Evolutionary conservation across 2,113 vertebrate genomes (phyloP).

Genomic region (Fregetta grallaria): DNA sequence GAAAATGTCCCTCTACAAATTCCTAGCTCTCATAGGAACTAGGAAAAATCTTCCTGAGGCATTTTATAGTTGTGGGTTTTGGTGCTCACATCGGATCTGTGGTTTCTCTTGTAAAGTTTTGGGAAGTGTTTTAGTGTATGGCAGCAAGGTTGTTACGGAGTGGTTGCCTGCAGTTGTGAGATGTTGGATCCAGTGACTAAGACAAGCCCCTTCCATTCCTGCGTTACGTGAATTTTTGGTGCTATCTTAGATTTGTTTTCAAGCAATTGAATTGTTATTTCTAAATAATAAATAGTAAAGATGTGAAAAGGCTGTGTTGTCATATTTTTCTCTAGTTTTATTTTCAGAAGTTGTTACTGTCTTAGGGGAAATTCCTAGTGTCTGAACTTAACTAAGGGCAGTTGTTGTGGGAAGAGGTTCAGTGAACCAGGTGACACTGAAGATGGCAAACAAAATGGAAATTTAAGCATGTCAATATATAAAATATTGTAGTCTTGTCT

Average conservation of each 20-base stretch:
- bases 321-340: background rate
- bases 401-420: background rate
- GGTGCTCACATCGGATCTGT: background rate
- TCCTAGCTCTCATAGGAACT: background rate
- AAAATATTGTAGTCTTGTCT: background rate
- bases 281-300: background rate
- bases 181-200: background rate
- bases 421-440: background rate
- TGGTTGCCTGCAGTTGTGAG: background rate
- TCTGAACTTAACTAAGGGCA: background rate
- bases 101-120: background rate
- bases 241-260: background rate
- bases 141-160: background rate
- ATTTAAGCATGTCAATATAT: background rate
- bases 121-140: background rate
- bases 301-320: background rate
- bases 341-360: background rate
- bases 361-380: background rate
- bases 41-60: background rate
- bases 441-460: background rate
- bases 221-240: background rate
- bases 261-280: background rate
- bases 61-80: background rate
- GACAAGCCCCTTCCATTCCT: background rate
- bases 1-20: background rate